Percentiles rank a stretch among this genome's conserved stretches.
Conservation (phyloP, 2,797 vertebrate genomes). For the Crocodylus rhombifer region DNA sequence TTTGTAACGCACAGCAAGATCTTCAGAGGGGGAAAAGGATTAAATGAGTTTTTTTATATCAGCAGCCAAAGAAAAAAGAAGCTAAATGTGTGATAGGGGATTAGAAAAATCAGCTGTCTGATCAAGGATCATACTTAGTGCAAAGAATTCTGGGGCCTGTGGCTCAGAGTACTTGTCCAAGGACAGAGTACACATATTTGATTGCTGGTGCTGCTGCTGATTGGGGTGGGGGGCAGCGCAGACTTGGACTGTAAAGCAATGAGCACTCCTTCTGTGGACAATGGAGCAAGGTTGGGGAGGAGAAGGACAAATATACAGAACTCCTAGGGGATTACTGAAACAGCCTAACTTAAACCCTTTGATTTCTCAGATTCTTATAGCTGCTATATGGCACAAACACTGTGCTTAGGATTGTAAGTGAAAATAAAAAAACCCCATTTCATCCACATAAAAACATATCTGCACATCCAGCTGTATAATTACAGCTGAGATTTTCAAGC, state of each 20-base stretch:
- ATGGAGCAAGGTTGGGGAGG: neutral
- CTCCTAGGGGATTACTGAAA: neutral
- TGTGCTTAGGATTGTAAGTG: neutral
- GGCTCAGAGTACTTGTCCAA: neutral
- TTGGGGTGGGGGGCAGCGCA: neutral
- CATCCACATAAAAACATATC: neutral
- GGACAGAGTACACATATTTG: neutral
- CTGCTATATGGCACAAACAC: neutral
- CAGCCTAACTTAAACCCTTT: neutral
- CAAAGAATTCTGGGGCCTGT: neutral
- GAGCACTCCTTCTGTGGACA: neutral
- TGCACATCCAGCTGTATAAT: neutral
- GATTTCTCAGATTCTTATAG: neutral
- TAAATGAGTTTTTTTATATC: neutral
- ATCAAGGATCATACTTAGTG: neutral
- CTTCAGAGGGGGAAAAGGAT: neutral
- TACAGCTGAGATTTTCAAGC: neutral
- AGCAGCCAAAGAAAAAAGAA: neutral
- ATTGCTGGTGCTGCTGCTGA: neutral
- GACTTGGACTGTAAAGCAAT: neutral
- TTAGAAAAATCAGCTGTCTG: neutral
- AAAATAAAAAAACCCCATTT: neutral
- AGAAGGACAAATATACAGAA: neutral
- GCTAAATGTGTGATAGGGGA: neutral
- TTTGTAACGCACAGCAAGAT: neutral